These are phyloP conservation scores for Julus scandinavius DNA, from an alignment of 2,888 invertebrate species.

Conservation along the genomic window DNA sequence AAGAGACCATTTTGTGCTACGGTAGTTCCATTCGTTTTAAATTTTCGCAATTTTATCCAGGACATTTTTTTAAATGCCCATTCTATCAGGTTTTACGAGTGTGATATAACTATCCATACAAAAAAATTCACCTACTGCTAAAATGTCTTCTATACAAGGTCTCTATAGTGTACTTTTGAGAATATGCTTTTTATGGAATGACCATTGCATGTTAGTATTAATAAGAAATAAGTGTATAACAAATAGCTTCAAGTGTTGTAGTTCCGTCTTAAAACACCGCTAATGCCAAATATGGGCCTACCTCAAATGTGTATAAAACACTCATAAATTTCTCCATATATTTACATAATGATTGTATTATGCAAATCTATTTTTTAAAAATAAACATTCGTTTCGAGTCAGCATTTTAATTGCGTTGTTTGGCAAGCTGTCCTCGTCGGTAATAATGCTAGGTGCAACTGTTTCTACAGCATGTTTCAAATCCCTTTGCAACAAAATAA, in stretches of 20 bases:
- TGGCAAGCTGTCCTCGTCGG: too few relatives aligned
- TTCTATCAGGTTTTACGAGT: background rate
- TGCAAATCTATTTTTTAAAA: slow-evolving; percentile 23
- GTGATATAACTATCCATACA: background rate
- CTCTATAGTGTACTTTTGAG: background rate
- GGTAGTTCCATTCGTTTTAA: too few relatives aligned
- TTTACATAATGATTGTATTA: background rate
- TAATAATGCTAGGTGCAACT: too few relatives aligned
- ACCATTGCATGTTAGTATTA: background rate
- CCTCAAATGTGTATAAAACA: background rate
- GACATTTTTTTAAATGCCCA: background rate
- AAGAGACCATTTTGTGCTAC: too few relatives aligned
- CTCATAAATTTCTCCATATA: background rate
- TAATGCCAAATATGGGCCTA: background rate
- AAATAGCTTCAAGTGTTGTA: background rate
- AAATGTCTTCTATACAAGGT: background rate
- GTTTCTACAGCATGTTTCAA: too few relatives aligned
- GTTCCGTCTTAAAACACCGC: background rate
- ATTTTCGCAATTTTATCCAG: too few relatives aligned
- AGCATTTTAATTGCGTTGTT: background rate
- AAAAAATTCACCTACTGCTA: background rate
- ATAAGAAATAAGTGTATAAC: background rate
- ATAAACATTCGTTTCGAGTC: background rate
- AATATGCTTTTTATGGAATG: background rate
- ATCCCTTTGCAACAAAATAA: too few relatives aligned